Evolutionary conservation across 2,113 vertebrate genomes (phyloP).

Genomic region (Syngnathus floridae): DNA sequence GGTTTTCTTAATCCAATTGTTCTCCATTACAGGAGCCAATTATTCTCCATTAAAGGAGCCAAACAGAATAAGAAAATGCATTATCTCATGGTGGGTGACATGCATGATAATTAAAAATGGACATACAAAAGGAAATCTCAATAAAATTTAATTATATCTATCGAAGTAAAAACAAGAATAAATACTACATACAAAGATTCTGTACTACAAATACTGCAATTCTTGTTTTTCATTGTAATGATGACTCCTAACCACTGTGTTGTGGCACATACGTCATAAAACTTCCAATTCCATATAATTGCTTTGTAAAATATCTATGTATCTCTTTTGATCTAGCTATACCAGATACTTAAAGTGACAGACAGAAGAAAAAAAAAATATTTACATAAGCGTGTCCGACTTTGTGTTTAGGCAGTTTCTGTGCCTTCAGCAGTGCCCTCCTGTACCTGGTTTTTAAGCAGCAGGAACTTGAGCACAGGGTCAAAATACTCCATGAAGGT

Average conservation of each 20-base stretch:
- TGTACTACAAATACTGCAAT: slow-evolving; percentile 9
- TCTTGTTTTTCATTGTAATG: slow-evolving; percentile 5
- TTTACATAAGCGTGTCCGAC: slow-evolving; percentile 37
- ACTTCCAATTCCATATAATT: too few relatives aligned
- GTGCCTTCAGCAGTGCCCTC: slow-evolving; percentile 33
- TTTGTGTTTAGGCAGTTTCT: slow-evolving; percentile 26
- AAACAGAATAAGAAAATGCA: neutral
- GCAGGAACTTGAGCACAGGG: slow-evolving; percentile 58
- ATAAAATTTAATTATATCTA: neutral
- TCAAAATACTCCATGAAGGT: slow-evolving; percentile 64
- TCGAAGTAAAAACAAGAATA: slow-evolving; percentile 21
- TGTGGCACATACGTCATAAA: neutral
- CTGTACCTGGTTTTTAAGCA: slow-evolving; percentile 67
- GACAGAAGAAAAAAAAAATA: neutral
- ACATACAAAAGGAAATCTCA: neutral
- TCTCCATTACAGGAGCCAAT: slow-evolving; percentile 30
- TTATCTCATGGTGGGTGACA: neutral
- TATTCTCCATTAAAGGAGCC: slow-evolving; percentile 21
- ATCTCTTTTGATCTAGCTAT: neutral
- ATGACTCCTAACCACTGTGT: neutral
- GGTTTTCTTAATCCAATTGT: slow-evolving; percentile 56
- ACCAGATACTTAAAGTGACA: neutral
- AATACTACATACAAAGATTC: slow-evolving; percentile 31
- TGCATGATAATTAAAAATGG: neutral
- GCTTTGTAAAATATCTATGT: neutral